Conservation (phyloP, 2,797 vertebrate genomes). For the Hyperoplus lanceolatus region DNA sequence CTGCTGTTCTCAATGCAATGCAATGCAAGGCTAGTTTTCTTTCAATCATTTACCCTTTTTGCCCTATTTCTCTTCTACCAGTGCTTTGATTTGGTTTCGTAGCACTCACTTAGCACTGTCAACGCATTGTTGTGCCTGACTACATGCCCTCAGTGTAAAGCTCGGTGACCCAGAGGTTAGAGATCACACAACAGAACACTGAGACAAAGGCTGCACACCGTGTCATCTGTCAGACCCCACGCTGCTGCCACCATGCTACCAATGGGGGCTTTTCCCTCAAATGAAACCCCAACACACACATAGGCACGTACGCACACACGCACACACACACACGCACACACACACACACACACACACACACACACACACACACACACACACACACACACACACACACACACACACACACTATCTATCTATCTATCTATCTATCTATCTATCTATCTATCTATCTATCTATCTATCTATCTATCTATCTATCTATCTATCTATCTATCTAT, state of each 20-base stretch:
- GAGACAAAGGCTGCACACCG: slow-evolving; percentile 61
- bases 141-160: slow-evolving; percentile 35
- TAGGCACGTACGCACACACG: background rate
- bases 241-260: slow-evolving; percentile 37
- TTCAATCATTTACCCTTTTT: background rate
- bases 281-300: slow-evolving; percentile 28
- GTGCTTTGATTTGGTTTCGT: background rate
- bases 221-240: slow-evolving; percentile 68
- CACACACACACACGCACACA: background rate
- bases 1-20: background rate
- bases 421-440: slow-evolving; percentile 4
- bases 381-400: slow-evolving; percentile 2
- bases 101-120: background rate
- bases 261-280: slow-evolving; percentile 39
- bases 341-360: background rate
- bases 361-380: background rate
- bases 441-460: slow-evolving; percentile 40
- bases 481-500: slow-evolving; percentile 41
- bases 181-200: slow-evolving; percentile 70
- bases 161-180: slow-evolving; percentile 56
- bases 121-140: slow-evolving; percentile 9
- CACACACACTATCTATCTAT: background rate
- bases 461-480: slow-evolving; percentile 33
- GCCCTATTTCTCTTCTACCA: background rate
- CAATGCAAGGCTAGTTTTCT: too few species aligned